Percentiles rank a stretch among this genome's conserved stretches.
Evolutionary conservation across 2,113 vertebrate species (phyloP).

Genomic region (Coreoperca whiteheadi): DNA sequence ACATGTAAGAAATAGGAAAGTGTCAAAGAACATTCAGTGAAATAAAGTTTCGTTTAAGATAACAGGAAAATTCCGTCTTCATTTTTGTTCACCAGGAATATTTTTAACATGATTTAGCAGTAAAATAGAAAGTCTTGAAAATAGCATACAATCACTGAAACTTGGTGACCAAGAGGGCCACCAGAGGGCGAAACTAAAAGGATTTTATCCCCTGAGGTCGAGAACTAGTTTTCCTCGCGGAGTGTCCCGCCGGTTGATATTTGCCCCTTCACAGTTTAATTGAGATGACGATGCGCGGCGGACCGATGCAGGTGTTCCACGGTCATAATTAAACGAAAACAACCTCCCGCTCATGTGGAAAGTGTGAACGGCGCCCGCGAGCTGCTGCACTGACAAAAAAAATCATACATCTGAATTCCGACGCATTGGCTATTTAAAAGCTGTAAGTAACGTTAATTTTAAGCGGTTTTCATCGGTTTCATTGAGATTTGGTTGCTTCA

Average conservation of each 20-base stretch:
- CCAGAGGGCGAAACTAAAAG: neutral
- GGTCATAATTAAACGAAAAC: conserved; percentile 74
- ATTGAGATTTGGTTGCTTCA: neutral
- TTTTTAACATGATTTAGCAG: neutral
- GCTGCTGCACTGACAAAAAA: neutral
- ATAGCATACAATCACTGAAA: neutral
- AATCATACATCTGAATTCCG: conserved; percentile 1
- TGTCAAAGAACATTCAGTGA: conserved; percentile 96
- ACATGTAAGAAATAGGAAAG: conserved; percentile 95
- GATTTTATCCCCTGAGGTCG: accelerated
- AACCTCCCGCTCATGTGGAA: conserved; percentile 22
- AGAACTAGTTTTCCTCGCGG: conserved; percentile 78
- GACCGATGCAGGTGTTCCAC: conserved; percentile 76
- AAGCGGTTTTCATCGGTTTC: neutral
- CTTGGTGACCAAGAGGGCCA: neutral
- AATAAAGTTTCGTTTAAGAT: conserved; percentile 93
- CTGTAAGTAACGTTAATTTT: conserved; percentile 59
- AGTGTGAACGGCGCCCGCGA: neutral
- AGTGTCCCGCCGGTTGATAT: conserved; percentile 13
- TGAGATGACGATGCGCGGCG: conserved; percentile 44
- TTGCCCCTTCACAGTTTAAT: conserved; percentile 20
- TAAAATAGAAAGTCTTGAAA: neutral
- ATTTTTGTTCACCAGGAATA: conserved; percentile 52
- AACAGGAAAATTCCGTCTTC: conserved; percentile 74
- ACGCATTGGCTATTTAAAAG: conserved; percentile 30